Evolutionary conservation across 2,797 vertebrate genomes (phyloP).

Genomic region (Acomys russatus): DNA sequence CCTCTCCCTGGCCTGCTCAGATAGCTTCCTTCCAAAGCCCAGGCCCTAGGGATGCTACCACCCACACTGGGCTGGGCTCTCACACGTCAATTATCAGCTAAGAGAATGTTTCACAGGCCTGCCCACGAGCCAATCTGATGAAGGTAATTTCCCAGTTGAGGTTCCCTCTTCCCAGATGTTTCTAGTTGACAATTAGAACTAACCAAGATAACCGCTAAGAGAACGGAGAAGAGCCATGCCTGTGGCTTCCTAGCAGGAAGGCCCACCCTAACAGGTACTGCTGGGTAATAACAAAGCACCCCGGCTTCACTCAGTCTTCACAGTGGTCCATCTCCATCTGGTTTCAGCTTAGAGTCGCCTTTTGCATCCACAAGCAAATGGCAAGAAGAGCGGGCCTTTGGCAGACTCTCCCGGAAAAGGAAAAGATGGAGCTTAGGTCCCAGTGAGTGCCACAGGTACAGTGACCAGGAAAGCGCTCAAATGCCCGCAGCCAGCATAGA

Average conservation of each 20-base stretch:
- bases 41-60: background rate
- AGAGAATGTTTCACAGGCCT: background rate
- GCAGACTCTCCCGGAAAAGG: background rate
- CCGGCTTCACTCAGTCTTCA: background rate
- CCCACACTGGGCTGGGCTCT: background rate
- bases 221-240: background rate
- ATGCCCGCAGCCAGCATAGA: background rate
- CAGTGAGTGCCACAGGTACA: background rate
- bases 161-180: background rate
- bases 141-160: background rate
- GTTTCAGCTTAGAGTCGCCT: background rate
- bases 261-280: background rate
- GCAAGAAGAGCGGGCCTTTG: background rate
- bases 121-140: background rate
- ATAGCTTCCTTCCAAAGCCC: background rate
- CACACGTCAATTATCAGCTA: background rate
- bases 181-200: background rate
- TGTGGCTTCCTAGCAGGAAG: background rate
- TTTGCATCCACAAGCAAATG: background rate
- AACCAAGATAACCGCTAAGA: background rate
- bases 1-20: background rate
- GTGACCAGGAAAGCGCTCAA: background rate
- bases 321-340: constrained; percentile 13
- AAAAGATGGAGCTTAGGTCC: background rate
- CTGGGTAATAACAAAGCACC: background rate